These are phyloP conservation scores for Lamellibrachia columna DNA, from an alignment of 2,888 invertebrate species.

Conservation along the genomic window DNA sequence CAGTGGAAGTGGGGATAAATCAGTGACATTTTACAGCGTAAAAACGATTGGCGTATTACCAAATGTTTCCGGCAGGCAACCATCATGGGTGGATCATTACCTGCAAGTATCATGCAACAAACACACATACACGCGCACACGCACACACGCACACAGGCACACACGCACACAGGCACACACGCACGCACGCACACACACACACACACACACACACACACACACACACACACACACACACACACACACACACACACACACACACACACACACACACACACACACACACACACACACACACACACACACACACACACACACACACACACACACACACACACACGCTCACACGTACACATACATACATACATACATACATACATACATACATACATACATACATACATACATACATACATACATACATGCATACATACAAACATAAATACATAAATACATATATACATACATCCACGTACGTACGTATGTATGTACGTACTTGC, in stretches of 20 bases:
- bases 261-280: too few species aligned
- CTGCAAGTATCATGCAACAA: neutral
- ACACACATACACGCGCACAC: neutral
- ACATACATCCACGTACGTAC: neutral
- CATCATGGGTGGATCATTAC: too few species aligned
- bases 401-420: too few species aligned
- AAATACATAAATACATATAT: neutral
- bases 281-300: neutral
- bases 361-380: neutral
- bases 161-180: neutral
- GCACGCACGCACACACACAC: neutral
- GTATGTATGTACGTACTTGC: neutral
- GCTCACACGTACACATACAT: neutral
- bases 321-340: neutral
- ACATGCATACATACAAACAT: too few species aligned
- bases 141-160: neutral
- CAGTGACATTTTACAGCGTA: too few species aligned
- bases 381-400: neutral
- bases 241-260: neutral
- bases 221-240: neutral
- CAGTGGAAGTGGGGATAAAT: too few species aligned
- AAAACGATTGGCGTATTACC: too few species aligned
- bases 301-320: neutral
- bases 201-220: neutral
- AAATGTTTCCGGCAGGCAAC: too few species aligned